Base-by-base conservation (phyloP, 2,113 vertebrate species). In the Dissostichus mawsoni region DNA sequence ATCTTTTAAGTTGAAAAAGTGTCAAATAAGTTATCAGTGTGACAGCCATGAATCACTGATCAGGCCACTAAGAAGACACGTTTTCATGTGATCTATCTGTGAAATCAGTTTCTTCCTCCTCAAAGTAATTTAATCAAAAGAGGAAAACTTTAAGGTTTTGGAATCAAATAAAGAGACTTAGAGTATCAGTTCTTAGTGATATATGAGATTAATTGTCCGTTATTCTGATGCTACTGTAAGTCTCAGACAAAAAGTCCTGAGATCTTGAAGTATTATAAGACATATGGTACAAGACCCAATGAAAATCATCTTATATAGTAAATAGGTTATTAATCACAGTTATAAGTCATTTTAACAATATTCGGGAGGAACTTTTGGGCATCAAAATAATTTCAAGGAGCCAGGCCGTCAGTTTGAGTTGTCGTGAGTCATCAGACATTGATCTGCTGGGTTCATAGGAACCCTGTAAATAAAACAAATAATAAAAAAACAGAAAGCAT, bases 391-490 rank as follows among this genome's bases (percentile, higher is more conserved):
- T 67, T 62, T 53, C 23, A 62, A 62, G 58, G 48, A n/a, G 44
- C 12, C 10, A 7, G 13, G 20, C 50, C 25, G 67, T 80, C 45
- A 45, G 36, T 25, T 23, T 33, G 45, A 78, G 53, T 57, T 62
- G 59, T 44, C 5, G 65, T 16, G 76, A 59, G 10, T 44, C 72
- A 41, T 18, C 16, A 11, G 29, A 64, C 80, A 64, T 69, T 11
- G 14, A 62, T 76, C 56, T 8, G 2, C 45, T 11, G 5, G n/a
- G 67, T 56, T 57, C 65, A 82, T 76, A 57, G 58, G 61, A 75
- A 77, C 41, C 11, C 20, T 6, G 20, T 36, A 80, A 85, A 85
- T 76, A 33, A n/a, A 69, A 48, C 13, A 59, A 23, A 48, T 65
- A n/a, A 56, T 36, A 48, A n/a, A 20, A 63, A 29, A 69, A 41